Evolutionary conservation across 2,888 invertebrate species (phyloP), one percentile per base, ranked within the genome.

Genomic region (Drosophila siamana): DNA sequence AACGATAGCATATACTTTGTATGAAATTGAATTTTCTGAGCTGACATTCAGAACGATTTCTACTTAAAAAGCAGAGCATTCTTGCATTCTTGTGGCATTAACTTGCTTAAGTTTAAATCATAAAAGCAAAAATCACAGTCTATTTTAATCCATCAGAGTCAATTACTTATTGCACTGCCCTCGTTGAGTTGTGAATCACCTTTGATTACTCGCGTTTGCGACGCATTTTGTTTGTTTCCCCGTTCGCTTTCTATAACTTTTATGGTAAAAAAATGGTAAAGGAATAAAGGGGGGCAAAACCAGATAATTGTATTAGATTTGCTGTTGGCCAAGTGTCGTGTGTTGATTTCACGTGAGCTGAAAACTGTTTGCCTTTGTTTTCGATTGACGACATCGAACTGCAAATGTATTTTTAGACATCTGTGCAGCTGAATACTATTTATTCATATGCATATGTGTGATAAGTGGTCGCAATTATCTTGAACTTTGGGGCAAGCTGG

Each of bases 171-270:
- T 15, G 33, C 7, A 13, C 36, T 52, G 28, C 28, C 13, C 16
- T 24, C 28, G n/a, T 54, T 40, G 7, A 44, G 36, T 63, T 57
- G 13, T 54, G 48, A 46, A 30, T 69, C 24, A 62, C 52, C 48
- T 43, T 41, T 41, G 26, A 15, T 15, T 54, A 36, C 38, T 41
- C 28, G 36, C 28, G 47, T 36, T 70, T 70, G 56, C 76, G 48
- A 41, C 76, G 56, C 73, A 73, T 41, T 60, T 69, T 50, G 22
- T 59, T 74, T 60, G 26, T 56, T 60, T 62, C 56, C 56, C 56
- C 44, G 47, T 33, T 24, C 57, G 24, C 15, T 54, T 50, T 50
- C 55, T 26, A 36, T 8, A 19, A 28, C 19, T 52, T 47, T 26
- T 47, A 62, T 57, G 26, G 19, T 19, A 28, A 43, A 43, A 19